These are phyloP conservation scores for Porites rus DNA, from an alignment of 92 coral and sea anemone genomes.

Conservation along the genomic window DNA sequence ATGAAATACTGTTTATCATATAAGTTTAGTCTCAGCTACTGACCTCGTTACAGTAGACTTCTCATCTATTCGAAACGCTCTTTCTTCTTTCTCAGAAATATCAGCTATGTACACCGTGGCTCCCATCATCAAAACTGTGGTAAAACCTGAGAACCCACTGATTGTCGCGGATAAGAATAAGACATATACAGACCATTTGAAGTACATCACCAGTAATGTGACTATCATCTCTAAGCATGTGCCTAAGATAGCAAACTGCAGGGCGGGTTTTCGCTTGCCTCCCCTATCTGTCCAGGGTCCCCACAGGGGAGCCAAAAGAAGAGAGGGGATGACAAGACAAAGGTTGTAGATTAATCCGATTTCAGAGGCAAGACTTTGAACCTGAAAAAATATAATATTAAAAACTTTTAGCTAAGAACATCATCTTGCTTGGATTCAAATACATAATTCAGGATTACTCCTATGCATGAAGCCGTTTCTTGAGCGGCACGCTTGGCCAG, in stretches of 20 bases:
- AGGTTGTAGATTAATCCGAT: conserved; percentile 55
- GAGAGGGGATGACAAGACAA: conserved; percentile 65
- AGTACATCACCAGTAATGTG: conserved; percentile 69
- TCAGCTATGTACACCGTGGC: conserved; percentile 78
- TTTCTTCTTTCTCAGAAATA: conserved; percentile 53
- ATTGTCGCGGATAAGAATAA: conserved; percentile 63
- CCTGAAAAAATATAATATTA: conserved; percentile 26
- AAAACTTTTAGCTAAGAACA: no score
- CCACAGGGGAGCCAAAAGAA: conserved; percentile 63
- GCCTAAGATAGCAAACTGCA: conserved; percentile 67
- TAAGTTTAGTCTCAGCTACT: background rate
- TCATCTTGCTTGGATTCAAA: no score
- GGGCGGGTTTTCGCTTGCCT: conserved; percentile 64
- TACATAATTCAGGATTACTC: no score
- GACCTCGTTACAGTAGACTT: background rate
- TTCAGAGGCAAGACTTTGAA: conserved; percentile 65
- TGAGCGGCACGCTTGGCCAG: no score
- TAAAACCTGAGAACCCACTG: conserved; percentile 73
- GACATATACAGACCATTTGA: conserved; percentile 64
- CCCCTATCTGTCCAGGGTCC: conserved; percentile 83
- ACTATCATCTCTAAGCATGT: conserved; percentile 53
- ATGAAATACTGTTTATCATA: no score
- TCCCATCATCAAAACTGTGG: conserved; percentile 62
- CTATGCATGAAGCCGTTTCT: no score
- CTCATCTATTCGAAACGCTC: conserved; percentile 75